Evolutionary conservation across 2,888 invertebrate species (phyloP).

Genomic region (Phoenoteleia sp.): DNA sequence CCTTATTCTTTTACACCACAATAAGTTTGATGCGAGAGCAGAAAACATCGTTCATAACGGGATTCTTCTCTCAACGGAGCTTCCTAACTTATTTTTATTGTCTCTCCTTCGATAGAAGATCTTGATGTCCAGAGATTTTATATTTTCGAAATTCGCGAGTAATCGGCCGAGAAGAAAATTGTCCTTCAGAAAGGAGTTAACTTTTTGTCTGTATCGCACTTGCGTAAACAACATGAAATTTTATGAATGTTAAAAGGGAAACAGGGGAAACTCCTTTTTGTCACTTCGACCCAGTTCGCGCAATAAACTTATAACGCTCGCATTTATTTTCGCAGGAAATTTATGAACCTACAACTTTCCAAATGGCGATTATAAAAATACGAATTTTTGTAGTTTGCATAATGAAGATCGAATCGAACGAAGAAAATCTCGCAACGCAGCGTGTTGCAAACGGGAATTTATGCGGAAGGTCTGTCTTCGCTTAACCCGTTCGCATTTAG

Average conservation of each 20-base stretch:
- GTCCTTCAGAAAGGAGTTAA: neutral
- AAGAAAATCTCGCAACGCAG: neutral
- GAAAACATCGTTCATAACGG: constrained; percentile 6
- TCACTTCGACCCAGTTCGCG: neutral
- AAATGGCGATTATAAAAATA: constrained; percentile 1
- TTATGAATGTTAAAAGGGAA: neutral
- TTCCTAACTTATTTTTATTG: constrained; percentile 31
- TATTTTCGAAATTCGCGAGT: constrained; percentile 16
- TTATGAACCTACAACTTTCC: neutral
- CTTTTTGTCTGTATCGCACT: neutral
- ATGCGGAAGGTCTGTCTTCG: constrained; percentile 14
- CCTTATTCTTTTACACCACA: constrained; percentile 6
- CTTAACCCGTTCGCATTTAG: neutral
- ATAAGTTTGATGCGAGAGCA: neutral
- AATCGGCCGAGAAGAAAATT: constrained; percentile 29
- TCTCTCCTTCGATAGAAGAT: constrained; percentile 3
- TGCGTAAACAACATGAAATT: constrained; percentile 6
- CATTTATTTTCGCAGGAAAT: neutral
- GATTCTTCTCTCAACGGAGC: neutral
- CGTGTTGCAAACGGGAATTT: neutral
- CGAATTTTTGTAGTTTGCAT: constrained; percentile 4
- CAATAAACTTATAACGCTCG: neutral
- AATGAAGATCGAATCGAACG: neutral
- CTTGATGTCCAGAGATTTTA: constrained; percentile 1
- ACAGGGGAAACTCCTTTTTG: neutral